phyloP scores from a whole-genome alignment of 2,113 vertebrate species.

The Microtus oregoni region DNA sequence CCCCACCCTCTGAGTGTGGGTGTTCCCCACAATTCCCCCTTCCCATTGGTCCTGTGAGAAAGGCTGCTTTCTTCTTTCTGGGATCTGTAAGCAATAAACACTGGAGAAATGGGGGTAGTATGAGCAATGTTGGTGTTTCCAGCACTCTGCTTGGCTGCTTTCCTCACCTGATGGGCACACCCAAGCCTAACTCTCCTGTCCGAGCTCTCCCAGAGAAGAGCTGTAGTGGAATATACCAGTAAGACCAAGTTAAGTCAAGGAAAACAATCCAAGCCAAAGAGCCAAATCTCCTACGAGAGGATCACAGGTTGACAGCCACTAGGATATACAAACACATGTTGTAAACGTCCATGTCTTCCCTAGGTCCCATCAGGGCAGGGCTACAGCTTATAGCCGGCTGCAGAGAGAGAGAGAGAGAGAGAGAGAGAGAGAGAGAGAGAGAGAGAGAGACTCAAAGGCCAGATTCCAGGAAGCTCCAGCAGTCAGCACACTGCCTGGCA shows the following conservation, averaged over 20 bases:
- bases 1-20: neutral
- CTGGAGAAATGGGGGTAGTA: neutral
- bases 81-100: neutral
- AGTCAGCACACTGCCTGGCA: neutral
- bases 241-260: neutral
- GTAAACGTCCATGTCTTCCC: neutral
- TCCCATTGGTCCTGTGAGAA: neutral
- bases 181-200: neutral
- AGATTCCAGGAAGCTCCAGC: neutral
- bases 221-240: neutral
- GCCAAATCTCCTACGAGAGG: neutral
- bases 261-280: neutral
- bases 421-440: no score
- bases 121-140: neutral
- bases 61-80: neutral
- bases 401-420: neutral
- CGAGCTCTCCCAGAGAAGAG: no score
- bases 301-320: neutral
- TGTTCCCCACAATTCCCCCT: neutral
- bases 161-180: neutral
- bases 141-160: neutral
- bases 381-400: neutral
- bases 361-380: neutral
- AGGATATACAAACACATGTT: neutral
- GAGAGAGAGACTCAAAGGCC: neutral